Base-by-base conservation (phyloP, 2,888 invertebrate genomes). In the Aporophyla lueneburgensis region DNA sequence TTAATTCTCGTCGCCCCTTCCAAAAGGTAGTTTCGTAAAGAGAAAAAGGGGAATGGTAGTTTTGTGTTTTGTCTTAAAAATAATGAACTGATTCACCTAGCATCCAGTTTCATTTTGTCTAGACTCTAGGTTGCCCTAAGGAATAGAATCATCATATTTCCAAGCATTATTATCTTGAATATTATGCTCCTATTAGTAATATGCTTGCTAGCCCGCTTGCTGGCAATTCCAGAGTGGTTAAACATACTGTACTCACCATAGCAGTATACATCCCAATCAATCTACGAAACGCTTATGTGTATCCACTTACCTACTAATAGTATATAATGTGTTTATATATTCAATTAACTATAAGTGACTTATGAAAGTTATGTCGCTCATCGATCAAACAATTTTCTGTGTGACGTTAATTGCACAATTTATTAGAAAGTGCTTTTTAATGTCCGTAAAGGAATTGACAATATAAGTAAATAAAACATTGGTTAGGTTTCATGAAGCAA, bases 351-450 rank as follows among this genome's bases (percentile, higher is more conserved):
- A 24, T 56, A 56, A 24, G 24, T 7, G 10, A 6, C 27, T 5
- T 19, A 27, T 27, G 14, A 21, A 24, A 19, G 46, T 51, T 5
- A 40, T 24, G n/a, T 21, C 7, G 24, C 16, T 24, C 33, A n/a
- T 53, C 24, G 43, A 66, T 66, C 67, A 33, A 40, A 46, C 66
- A 77, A 77, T 76, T 61, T 76, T 62, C 59, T 40, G 33, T 33
- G 16, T 49, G 40, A 56, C 54, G 46, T 53, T 59, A 53, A 24
- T 49, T 59, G 76, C 21, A 51, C 65, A 58, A 46, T 65, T 33
- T 59, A 62, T 49, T 76, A 61, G 27, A 53, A 27, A 40, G 61
- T 5, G 7, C 7, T 24, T 65, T 59, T 76, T 43, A 58, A 76
- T 76, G 59, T 76, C 59, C 65, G 43, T 27, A 9, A 43, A 59